Base-by-base conservation (phyloP, 2,888 invertebrate species). In the Thecophora atra region DNA sequence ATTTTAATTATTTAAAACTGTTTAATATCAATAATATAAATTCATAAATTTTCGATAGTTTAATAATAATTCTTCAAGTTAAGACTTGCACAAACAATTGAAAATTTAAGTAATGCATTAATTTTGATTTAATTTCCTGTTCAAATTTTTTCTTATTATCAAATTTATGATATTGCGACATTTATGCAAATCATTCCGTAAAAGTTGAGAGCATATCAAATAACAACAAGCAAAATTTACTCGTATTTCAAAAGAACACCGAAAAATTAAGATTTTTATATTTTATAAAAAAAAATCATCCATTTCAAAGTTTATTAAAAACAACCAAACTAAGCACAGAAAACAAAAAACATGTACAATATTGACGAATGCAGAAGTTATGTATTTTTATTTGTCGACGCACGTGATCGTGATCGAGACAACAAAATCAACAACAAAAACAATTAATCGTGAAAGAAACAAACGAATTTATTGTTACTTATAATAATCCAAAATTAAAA, bases 111-210 rank as follows among this genome's bases (percentile, higher is more conserved):
- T n/a, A n/a, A n/a, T n/a, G n/a, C n/a, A n/a, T n/a, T n/a, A n/a
- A n/a, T n/a, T n/a, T n/a, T n/a, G n/a, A n/a, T n/a, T n/a, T n/a
- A n/a, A n/a, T n/a, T n/a, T n/a, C n/a, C n/a, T n/a, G n/a, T n/a
- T n/a, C n/a, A n/a, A n/a, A n/a, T n/a, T n/a, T n/a, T n/a, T n/a
- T n/a, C n/a, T n/a, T n/a, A n/a, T n/a, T n/a, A n/a, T n/a, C n/a
- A n/a, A n/a, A n/a, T n/a, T n/a, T n/a, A n/a, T 47, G 4, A 47
- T 17, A 47, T 47, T 47, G 2, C 17, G 47, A 47, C 47, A 69
- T 60, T 69, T 58, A 69, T 69, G 69, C 69, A 69, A 69, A 69
- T 69, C 60, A 69, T 60, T 51, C 28, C 69, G 60, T 24, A 21
- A 30, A 44, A 26, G 8, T 47, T 37, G 13, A 21, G 1, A 42